Percentiles rank a stretch among this genome's conserved stretches.
These are phyloP conservation scores for Onthophagus sagittarius DNA, from an alignment of 2,888 invertebrate species.

Conservation along the genomic window DNA sequence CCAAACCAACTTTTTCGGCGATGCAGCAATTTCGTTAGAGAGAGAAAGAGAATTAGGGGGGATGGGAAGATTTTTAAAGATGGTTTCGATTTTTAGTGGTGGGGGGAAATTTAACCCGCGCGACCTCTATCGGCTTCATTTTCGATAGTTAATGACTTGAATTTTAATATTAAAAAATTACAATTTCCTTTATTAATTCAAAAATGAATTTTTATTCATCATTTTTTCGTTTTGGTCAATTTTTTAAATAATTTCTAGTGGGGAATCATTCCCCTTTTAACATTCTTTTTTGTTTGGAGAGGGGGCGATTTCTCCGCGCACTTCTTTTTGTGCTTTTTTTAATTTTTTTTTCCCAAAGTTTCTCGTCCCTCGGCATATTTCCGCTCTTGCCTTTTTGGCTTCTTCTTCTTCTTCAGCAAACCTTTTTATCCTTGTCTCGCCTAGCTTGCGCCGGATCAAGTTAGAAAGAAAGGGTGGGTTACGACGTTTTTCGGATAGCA, in stretches of 20 bases:
- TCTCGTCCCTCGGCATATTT: constrained; percentile 15
- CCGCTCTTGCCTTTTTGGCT: constrained; percentile 15
- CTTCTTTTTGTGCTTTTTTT: background rate
- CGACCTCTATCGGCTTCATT: background rate
- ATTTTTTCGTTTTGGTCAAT: no score
- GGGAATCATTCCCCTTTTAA: background rate
- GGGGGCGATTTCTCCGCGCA: constrained; percentile 1
- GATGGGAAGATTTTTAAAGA: background rate
- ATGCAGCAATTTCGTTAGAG: background rate
- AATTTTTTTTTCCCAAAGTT: background rate
- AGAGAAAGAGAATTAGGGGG: background rate
- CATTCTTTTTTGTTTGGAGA: background rate
- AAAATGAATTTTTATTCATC: background rate
- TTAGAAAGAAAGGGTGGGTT: background rate
- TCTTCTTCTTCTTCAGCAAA: background rate
- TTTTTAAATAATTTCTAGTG: constrained; percentile 2
- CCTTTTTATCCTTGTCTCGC: background rate
- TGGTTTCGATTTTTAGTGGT: background rate
- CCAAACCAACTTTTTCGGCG: background rate
- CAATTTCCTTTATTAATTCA: background rate
- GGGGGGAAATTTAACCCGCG: background rate
- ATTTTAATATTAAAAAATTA: background rate
- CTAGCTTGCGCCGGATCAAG: background rate
- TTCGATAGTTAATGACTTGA: background rate
- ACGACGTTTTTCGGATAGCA: background rate